Conservation (phyloP, 2,113 vertebrate species). For the Varanus komodoensis region DNA sequence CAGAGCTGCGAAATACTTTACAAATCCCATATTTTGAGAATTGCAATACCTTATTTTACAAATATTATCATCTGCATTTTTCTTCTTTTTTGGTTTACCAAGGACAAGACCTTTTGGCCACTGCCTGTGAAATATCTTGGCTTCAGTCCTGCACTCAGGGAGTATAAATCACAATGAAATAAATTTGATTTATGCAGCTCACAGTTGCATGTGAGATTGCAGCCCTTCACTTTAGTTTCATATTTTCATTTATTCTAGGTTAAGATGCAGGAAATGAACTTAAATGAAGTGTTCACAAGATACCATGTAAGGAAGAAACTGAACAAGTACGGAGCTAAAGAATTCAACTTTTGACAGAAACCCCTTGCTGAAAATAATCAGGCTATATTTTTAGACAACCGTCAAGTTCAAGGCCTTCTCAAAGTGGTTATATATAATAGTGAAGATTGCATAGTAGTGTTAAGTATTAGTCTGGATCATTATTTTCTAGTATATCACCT, state of each 20-base stretch:
- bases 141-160: background rate
- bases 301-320: background rate
- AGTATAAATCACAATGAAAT: background rate
- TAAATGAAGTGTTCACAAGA: background rate
- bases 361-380: background rate
- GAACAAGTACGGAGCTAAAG: background rate
- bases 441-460: background rate
- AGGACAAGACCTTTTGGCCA: slow-evolving; percentile 8
- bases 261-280: background rate
- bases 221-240: background rate
- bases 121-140: background rate
- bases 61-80: background rate
- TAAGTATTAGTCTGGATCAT: slow-evolving; percentile 4
- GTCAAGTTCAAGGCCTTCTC: too few species aligned
- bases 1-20: slow-evolving; percentile 45
- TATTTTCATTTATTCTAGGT: background rate
- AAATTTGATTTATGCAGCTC: background rate
- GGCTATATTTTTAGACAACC: too few species aligned
- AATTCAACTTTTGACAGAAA: background rate
- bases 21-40: slow-evolving; percentile 32
- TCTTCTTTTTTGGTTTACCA: background rate
- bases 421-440: background rate
- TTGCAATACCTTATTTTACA: slow-evolving; percentile 33
- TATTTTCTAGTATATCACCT: background rate
- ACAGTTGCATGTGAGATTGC: background rate